phyloP scores from a whole-genome alignment of 2,888 invertebrate species.

The Anaspis maculata region DNA sequence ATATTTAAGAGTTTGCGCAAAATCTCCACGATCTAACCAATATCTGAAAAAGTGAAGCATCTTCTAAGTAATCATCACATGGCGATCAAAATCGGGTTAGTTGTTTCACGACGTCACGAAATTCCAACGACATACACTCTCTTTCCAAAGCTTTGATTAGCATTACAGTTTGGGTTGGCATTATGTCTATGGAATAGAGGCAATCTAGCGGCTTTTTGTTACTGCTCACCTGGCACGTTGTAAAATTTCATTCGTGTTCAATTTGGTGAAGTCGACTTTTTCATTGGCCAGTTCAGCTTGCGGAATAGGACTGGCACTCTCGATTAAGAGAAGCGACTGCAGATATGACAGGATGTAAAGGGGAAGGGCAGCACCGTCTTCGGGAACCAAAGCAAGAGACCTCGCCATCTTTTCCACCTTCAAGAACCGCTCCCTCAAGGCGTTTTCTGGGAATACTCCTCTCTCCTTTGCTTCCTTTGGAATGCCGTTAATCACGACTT shows the following conservation, averaged over 20 bases:
- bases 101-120: no score
- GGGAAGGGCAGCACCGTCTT: conserved; percentile 76
- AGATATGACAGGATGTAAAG: conserved; percentile 80
- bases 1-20: conserved; percentile 76
- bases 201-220: no score
- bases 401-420: conserved; percentile 73
- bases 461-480: conserved; percentile 66
- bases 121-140: no score
- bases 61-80: neutral
- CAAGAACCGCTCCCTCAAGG: conserved; percentile 75
- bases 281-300: conserved; percentile 64
- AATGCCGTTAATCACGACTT: conserved; percentile 67
- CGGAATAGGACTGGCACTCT: conserved; percentile 60
- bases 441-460: conserved; percentile 84
- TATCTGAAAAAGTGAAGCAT: conserved; percentile 48
- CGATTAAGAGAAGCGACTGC: conserved; percentile 76
- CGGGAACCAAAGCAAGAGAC: conserved; percentile 79
- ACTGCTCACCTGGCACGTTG: conserved; percentile 82
- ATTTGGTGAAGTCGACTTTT: conserved; percentile 59
- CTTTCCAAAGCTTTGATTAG: no score
- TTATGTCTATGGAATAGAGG: no score
- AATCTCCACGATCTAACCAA: conserved; percentile 81
- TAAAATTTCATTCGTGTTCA: conserved; percentile 84
- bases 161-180: no score
- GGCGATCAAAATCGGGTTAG: conserved; percentile 2